These are phyloP conservation scores for Myzus persicae DNA, from an alignment of 1,140 invertebrate genomes.

Conservation along the genomic window DNA sequence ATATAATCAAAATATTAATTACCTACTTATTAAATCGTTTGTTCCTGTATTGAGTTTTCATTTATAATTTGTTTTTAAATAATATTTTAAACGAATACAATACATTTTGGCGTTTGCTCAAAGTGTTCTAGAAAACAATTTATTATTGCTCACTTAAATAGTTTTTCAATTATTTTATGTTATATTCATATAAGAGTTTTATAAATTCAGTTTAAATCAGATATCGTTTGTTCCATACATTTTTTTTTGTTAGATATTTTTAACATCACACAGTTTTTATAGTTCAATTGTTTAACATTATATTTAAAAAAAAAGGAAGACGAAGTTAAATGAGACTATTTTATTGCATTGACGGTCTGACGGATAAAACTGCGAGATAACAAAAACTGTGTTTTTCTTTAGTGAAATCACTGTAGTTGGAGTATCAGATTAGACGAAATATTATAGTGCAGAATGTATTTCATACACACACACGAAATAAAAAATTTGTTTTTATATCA, in stretches of 20 bases:
- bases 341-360: neutral
- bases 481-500: neutral
- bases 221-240: neutral
- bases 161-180: neutral
- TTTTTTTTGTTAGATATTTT: neutral
- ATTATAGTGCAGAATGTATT: neutral
- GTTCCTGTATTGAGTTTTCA: neutral
- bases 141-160: neutral
- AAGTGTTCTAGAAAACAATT: neutral
- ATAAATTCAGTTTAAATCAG: neutral
- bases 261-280: neutral
- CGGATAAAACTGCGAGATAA: neutral
- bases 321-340: neutral
- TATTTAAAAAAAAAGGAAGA: neutral
- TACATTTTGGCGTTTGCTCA: neutral
- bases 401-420: neutral
- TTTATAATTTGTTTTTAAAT: neutral
- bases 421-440: neutral
- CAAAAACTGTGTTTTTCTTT: neutral
- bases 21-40: too few species aligned
- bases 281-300: neutral
- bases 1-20: too few species aligned
- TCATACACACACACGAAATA: neutral
- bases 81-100: neutral
- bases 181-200: neutral